phyloP scores from a whole-genome alignment of 2,113 vertebrate genomes.

The Megaptera novaeangliae region DNA sequence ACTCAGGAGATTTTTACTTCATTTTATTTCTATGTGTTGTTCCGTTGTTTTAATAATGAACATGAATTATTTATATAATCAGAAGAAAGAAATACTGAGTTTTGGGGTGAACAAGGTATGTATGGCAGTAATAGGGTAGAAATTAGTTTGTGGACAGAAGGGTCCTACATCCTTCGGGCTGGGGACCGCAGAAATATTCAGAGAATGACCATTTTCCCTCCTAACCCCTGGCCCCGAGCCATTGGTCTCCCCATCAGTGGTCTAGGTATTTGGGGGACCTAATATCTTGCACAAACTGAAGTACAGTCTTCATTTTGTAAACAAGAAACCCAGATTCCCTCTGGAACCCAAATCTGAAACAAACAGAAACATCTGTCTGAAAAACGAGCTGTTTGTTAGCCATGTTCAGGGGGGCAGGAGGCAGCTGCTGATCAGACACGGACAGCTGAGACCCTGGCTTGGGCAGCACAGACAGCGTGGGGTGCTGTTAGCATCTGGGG shows the following conservation, averaged over 20 bases:
- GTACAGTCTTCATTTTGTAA: not conserved
- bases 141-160: fast-evolving
- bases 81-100: not conserved
- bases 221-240: not conserved
- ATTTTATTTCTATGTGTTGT: not conserved
- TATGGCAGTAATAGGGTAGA: not conserved
- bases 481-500: not conserved
- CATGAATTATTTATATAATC: not conserved
- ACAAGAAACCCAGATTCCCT: not conserved
- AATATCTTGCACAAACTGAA: not conserved
- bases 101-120: fast-evolving
- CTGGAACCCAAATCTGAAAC: constrained; percentile 11
- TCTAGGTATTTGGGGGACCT: not conserved
- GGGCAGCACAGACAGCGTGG: fast-evolving
- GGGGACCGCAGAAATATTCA: fast-evolving
- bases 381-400: not conserved
- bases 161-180: fast-evolving
- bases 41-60: not conserved
- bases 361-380: constrained; percentile 51
- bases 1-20: not conserved
- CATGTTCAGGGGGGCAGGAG: not conserved
- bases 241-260: too few species aligned
- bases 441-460: fast-evolving
- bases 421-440: not conserved
- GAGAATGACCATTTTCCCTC: not conserved